Evolutionary conservation across 2,888 invertebrate genomes (phyloP).

Genomic region (Sphaeridia pumilis): DNA sequence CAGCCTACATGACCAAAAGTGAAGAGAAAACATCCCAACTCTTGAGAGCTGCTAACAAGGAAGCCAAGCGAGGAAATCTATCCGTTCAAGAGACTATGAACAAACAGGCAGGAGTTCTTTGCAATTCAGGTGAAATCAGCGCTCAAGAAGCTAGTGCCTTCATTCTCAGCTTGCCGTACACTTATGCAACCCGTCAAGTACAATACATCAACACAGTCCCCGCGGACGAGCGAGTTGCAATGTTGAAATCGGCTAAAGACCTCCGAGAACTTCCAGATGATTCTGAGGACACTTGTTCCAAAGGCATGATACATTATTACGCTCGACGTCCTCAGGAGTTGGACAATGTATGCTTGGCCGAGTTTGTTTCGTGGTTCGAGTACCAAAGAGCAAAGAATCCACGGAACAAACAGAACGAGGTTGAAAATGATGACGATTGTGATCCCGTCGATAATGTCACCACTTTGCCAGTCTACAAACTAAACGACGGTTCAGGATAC

Average conservation of each 20-base stretch:
- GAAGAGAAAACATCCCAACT: conserved; percentile 29
- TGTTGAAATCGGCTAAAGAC: conserved; percentile 33
- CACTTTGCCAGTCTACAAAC: too few relatives aligned
- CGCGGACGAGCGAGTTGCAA: conserved; percentile 32
- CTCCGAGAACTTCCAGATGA: conserved; percentile 22
- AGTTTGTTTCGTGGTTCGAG: conserved; percentile 29
- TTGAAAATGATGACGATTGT: neutral
- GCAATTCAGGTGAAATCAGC: conserved; percentile 32
- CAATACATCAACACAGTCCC: conserved; percentile 21
- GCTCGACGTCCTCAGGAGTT: conserved; percentile 29
- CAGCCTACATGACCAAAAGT: conserved; percentile 33
- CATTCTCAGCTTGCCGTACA: conserved; percentile 21
- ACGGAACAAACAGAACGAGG: neutral
- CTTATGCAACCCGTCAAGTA: neutral
- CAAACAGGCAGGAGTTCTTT: conserved; percentile 27
- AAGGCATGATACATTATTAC: conserved; percentile 35
- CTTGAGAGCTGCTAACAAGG: conserved; percentile 27
- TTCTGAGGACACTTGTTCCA: conserved; percentile 3
- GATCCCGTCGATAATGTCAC: too few relatives aligned
- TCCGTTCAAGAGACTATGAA: conserved; percentile 31
- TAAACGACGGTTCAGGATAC: too few relatives aligned
- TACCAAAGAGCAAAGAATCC: neutral
- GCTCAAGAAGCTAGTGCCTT: conserved; percentile 35
- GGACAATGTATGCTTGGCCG: conserved; percentile 35
- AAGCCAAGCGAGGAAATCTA: conserved; percentile 33